These are phyloP conservation scores for Marisa cornuarietis DNA, from an alignment of 1,140 invertebrate species.

Conservation along the genomic window DNA sequence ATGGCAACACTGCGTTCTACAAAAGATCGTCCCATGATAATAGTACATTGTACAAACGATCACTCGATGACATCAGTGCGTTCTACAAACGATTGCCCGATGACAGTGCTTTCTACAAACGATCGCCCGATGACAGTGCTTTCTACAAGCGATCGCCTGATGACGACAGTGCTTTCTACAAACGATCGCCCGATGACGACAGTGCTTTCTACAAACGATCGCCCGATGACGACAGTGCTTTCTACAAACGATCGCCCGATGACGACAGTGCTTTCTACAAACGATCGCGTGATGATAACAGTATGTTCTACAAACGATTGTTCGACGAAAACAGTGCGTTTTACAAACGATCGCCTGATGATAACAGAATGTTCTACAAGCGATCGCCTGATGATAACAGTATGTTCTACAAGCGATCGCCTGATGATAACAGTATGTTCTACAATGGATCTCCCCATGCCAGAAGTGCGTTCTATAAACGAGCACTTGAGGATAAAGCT, in stretches of 20 bases:
- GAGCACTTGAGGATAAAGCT: background rate
- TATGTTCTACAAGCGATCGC: conserved; percentile 19
- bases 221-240: background rate
- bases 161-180: conserved; percentile 12
- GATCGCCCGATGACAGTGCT: background rate
- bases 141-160: conserved; percentile 8
- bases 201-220: conserved; percentile 20
- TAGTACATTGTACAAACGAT: conserved; percentile 18
- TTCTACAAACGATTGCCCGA: conserved; percentile 19
- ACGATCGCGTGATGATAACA: background rate
- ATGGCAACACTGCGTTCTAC: conserved; percentile 10
- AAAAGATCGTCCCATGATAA: background rate
- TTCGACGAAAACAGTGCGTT: background rate
- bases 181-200: background rate
- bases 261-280: conserved; percentile 21
- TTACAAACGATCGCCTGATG: conserved; percentile 12
- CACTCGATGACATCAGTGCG: background rate
- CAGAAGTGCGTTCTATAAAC: background rate
- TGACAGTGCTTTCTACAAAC: conserved; percentile 19
- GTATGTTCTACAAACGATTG: conserved; percentile 17
- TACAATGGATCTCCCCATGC: background rate
- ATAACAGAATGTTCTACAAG: conserved; percentile 18
- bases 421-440: background rate
- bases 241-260: conserved; percentile 16
- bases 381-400: background rate